Percentiles rank a stretch among this genome's conserved stretches.
phyloP scores from a whole-genome alignment of 2,797 vertebrate genomes.

The Schizothorax lantsangensis region DNA sequence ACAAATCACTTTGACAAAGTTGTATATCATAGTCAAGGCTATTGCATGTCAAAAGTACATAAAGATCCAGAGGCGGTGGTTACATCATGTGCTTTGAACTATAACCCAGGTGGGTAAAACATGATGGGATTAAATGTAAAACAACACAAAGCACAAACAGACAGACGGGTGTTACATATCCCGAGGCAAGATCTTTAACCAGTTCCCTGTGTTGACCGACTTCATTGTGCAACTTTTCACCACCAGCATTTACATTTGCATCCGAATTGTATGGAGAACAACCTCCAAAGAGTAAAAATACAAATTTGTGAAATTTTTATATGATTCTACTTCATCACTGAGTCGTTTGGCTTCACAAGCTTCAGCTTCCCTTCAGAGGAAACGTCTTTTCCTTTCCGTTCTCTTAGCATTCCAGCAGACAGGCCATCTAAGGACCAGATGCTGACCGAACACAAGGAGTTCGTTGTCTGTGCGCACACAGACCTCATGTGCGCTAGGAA shows the following conservation, averaged over 20 bases:
- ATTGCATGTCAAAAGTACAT: neutral
- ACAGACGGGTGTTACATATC: neutral
- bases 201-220: neutral
- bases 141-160: neutral
- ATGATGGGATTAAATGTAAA: neutral
- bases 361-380: conserved; percentile 6
- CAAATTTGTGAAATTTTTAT: neutral
- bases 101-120: neutral
- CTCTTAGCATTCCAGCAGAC: conserved; percentile 33
- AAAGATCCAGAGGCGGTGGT: neutral
- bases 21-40: neutral
- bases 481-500: neutral
- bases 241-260: neutral
- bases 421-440: conserved; percentile 34
- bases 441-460: conserved; percentile 26
- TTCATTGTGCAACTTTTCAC: neutral
- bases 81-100: neutral
- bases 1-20: conserved; percentile 11
- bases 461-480: conserved; percentile 24
- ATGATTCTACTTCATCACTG: neutral
- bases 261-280: neutral
- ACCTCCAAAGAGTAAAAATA: neutral
- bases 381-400: conserved; percentile 25
- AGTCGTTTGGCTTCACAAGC: neutral
- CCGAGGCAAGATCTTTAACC: neutral